phyloP scores from a whole-genome alignment of 1,140 invertebrate genomes.

The Cataglyphis hispanica region DNA sequence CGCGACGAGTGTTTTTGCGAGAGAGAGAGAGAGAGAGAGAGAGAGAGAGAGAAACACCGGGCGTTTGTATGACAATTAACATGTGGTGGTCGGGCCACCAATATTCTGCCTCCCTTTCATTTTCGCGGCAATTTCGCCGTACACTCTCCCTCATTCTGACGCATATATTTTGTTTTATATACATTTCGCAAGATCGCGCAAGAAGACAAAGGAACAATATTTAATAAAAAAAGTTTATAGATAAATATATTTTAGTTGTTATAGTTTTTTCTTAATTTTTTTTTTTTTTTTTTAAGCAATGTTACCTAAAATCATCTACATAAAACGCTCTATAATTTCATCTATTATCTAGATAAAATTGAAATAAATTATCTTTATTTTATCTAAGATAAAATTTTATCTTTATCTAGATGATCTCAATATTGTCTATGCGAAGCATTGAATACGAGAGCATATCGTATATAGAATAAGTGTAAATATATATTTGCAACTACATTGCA shows the following conservation, averaged over 20 bases:
- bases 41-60: conserved; percentile 65
- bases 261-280: no score
- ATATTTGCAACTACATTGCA: background rate
- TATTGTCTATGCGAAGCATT: no score
- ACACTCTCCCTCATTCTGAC: background rate
- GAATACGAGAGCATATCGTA: background rate
- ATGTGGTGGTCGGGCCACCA: conserved; percentile 74
- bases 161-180: background rate
- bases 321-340: no score
- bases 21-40: background rate
- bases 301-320: no score
- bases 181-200: conserved; percentile 22
- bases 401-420: no score
- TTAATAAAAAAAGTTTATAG: no score
- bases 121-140: conserved; percentile 44
- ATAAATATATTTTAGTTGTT: no score
- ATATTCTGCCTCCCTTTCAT: conserved; percentile 47
- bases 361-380: no score
- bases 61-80: conserved; percentile 81
- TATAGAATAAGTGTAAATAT: conserved; percentile 4
- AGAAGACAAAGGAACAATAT: background rate
- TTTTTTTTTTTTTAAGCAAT: no score
- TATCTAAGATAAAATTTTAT: no score
- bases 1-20: conserved; percentile 74
- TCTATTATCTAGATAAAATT: no score